These are phyloP conservation scores for Sciurus carolinensis DNA, from an alignment of 2,797 vertebrate species.

Conservation along the genomic window DNA sequence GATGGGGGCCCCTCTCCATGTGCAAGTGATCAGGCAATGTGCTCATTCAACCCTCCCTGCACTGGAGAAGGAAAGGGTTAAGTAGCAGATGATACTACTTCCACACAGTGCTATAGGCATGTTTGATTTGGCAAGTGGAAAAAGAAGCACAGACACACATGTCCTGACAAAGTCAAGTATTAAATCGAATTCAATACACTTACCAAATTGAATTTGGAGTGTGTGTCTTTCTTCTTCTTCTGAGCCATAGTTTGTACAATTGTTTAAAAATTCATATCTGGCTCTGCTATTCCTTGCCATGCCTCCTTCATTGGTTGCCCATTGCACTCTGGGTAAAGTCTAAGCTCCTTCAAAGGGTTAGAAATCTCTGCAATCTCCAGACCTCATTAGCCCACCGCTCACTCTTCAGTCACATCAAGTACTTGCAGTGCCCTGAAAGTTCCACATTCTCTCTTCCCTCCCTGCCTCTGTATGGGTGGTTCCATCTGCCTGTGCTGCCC, in stretches of 20 bases:
- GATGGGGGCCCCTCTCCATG: slow-evolving; percentile 53
- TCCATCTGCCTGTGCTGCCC: not conserved
- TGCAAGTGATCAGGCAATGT: slow-evolving; percentile 52
- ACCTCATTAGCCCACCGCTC: not conserved
- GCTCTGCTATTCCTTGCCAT: slow-evolving; percentile 21
- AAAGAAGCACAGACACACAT: slow-evolving; percentile 81
- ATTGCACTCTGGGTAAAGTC: not conserved
- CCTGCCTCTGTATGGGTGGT: not conserved
- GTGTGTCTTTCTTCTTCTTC: slow-evolving; percentile 68
- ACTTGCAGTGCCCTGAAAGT: not conserved
- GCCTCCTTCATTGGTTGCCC: not conserved
- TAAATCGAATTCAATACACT: slow-evolving; percentile 81
- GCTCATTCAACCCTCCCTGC: slow-evolving; percentile 65
- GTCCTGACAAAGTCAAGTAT: slow-evolving; percentile 85
- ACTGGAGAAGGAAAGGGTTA: slow-evolving; percentile 77
- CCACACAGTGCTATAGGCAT: slow-evolving; percentile 78
- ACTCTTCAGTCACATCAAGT: not conserved
- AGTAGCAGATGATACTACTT: slow-evolving; percentile 77
- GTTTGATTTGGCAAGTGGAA: slow-evolving; percentile 83
- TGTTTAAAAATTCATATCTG: slow-evolving; percentile 64
- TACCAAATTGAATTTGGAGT: slow-evolving; percentile 78
- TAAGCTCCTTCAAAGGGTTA: not conserved
- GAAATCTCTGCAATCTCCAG: not conserved
- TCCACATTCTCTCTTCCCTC: not conserved
- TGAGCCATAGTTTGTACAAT: slow-evolving; percentile 61